Conservation (phyloP, 2,888 invertebrate species). For the Anticlea derivata region DNA sequence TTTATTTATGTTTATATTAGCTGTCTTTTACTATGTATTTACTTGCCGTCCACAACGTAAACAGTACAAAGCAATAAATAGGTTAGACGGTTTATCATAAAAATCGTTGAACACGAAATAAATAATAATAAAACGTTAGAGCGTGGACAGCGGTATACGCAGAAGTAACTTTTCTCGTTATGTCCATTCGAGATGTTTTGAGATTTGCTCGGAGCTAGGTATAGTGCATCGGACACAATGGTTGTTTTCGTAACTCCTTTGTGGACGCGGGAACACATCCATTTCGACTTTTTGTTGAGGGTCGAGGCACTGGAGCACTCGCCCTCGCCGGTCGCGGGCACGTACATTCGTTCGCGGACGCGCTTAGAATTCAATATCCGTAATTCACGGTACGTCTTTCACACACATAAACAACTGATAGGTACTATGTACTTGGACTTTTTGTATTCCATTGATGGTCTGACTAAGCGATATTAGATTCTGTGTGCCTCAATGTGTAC, state of each 20-base stretch:
- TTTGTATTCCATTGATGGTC: constrained; percentile 54
- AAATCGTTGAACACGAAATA: constrained; percentile 52
- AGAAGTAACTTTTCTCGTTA: constrained; percentile 70
- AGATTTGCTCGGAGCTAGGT: constrained; percentile 62
- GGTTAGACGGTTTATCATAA: no score
- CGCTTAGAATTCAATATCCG: constrained; percentile 76
- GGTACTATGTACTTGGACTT: constrained; percentile 50
- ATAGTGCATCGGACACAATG: constrained; percentile 69
- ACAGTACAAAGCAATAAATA: no score
- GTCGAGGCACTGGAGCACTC: constrained; percentile 49
- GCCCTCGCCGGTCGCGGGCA: constrained; percentile 56
- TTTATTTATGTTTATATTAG: no score
- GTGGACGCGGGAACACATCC: constrained; percentile 60
- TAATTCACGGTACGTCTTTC: constrained; percentile 64
- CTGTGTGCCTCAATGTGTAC: constrained; percentile 30
- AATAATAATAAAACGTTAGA: constrained; percentile 57
- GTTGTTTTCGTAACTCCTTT: constrained; percentile 62
- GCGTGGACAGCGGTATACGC: constrained; percentile 43
- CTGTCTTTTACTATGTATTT: no score
- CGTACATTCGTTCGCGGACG: constrained; percentile 68
- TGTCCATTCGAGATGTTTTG: constrained; percentile 66
- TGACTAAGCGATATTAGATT: constrained; percentile 43
- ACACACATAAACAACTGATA: constrained; percentile 60
- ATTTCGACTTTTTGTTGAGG: constrained; percentile 66
- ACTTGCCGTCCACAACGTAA: no score